A percentile compares a stretch with the other conserved stretches of the same genome.
These are phyloP conservation scores for Byasa hedistus DNA, from an alignment of 2,888 invertebrate species.

Conservation along the genomic window DNA sequence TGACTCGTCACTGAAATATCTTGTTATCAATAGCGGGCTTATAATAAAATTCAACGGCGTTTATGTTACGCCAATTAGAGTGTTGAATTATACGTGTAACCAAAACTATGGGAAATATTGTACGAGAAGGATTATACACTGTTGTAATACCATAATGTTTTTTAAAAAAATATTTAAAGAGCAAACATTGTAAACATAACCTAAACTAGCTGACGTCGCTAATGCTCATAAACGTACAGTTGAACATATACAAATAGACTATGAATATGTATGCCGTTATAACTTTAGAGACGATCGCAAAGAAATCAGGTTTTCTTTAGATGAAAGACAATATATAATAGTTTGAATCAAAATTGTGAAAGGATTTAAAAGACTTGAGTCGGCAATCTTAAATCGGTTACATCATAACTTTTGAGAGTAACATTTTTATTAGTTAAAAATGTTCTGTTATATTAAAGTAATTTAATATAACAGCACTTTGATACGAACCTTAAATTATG, in stretches of 20 bases:
- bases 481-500: background rate
- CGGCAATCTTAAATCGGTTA: no score
- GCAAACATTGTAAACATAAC: conserved; percentile 27
- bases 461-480: no score
- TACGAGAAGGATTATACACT: background rate
- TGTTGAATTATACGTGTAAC: conserved; percentile 11
- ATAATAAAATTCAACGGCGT: conserved; percentile 28
- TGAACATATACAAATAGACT: conserved; percentile 23
- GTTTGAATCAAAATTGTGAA: background rate
- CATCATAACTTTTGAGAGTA: no score
- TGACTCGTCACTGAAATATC: conserved; percentile 43
- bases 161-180: background rate
- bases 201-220: conserved; percentile 23
- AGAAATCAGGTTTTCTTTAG: conserved; percentile 16
- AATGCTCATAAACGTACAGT: conserved; percentile 3
- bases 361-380: background rate
- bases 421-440: no score
- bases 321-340: background rate
- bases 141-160: conserved; percentile 7
- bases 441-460: no score
- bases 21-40: conserved; percentile 40
- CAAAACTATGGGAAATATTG: background rate
- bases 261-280: conserved; percentile 28
- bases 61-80: conserved; percentile 11
- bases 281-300: conserved; percentile 29